Conservation (phyloP, 2,113 vertebrate genomes). For the Labeo rohita region DNA sequence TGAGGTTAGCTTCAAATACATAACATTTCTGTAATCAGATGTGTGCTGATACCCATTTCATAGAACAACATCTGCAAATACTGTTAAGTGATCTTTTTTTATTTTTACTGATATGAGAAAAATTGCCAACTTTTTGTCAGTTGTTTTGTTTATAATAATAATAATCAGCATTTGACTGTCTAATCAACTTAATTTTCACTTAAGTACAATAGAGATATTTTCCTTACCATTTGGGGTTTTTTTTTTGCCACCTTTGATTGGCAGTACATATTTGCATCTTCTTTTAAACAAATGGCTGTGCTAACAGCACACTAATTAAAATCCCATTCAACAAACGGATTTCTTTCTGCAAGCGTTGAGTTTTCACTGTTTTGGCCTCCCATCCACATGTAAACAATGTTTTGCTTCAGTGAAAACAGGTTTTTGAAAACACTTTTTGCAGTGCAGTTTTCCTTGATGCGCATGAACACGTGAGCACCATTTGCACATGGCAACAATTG, state of each 20-base stretch:
- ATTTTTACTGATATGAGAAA: neutral
- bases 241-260: neutral
- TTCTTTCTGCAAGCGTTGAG: neutral
- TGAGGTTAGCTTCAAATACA: neutral
- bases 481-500: neutral
- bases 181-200: neutral
- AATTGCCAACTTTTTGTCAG: neutral
- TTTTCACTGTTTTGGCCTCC: neutral
- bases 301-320: neutral
- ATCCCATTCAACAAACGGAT: neutral
- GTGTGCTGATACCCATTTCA: neutral
- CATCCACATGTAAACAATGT: neutral
- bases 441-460: neutral
- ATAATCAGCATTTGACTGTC: neutral
- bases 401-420: neutral
- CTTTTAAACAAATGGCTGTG: neutral
- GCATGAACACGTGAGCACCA: neutral
- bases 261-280: neutral
- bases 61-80: neutral
- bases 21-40: neutral
- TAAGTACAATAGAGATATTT: neutral
- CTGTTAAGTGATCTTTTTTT: neutral
- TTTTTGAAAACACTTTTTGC: neutral
- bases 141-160: neutral
- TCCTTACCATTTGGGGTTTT: neutral